A percentile compares a stretch with the other conserved stretches of the same genome.
phyloP scores from a whole-genome alignment of 2,797 vertebrate genomes.

The Enteromius argenteus region DNA sequence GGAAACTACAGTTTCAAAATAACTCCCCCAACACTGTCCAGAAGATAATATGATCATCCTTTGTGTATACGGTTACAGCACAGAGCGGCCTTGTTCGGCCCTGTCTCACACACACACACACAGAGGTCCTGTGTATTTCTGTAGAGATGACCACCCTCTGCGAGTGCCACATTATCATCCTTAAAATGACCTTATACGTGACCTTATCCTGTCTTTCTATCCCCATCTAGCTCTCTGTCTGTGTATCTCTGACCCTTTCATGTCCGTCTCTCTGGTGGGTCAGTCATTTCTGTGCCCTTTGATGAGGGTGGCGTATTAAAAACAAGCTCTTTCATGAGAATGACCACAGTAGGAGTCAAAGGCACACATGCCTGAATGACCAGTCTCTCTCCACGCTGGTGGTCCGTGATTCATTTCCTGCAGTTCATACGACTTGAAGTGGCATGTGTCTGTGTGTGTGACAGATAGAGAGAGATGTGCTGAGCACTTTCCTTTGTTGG shows the following conservation, averaged over 20 bases:
- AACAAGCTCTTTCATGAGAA: slow-evolving; percentile 28
- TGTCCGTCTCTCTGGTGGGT: not conserved
- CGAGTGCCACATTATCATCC: slow-evolving; percentile 18
- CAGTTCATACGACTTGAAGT: slow-evolving; percentile 1
- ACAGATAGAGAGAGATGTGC: slow-evolving; percentile 64
- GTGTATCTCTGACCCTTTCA: slow-evolving; percentile 24
- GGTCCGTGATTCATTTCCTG: slow-evolving; percentile 48
- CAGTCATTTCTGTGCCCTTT: slow-evolving; percentile 38
- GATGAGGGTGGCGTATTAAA: slow-evolving; percentile 23
- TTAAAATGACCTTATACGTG: slow-evolving; percentile 52
- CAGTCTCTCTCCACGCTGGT: slow-evolving; percentile 33
- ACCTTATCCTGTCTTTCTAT: slow-evolving; percentile 41
- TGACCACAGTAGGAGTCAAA: slow-evolving; percentile 21
- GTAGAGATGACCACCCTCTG: slow-evolving; percentile 49
- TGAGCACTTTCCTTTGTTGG: slow-evolving; percentile 72
- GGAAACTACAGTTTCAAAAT: not conserved
- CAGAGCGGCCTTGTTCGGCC: slow-evolving; percentile 30
- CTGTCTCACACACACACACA: not conserved
- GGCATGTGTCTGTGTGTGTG: slow-evolving; percentile 18
- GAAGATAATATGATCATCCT: slow-evolving; percentile 14
- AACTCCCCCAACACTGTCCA: not conserved
- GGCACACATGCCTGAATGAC: slow-evolving; percentile 18
- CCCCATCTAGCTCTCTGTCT: slow-evolving; percentile 6
- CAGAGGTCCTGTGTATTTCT: slow-evolving; percentile 6
- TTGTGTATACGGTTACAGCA: not conserved